phyloP scores from a whole-genome alignment of 2,797 vertebrate genomes.

The Staurois parvus region DNA sequence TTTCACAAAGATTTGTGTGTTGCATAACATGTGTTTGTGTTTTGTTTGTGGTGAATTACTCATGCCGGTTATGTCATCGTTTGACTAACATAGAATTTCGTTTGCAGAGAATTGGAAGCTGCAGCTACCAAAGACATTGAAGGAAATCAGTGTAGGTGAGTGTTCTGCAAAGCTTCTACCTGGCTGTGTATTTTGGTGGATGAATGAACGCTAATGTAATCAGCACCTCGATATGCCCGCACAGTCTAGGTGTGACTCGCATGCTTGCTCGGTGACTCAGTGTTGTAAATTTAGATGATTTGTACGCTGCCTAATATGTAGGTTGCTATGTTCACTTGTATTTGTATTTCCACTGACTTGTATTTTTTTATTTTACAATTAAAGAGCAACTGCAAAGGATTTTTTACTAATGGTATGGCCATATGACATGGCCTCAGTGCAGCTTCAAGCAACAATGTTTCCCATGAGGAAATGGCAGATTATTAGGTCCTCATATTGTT shows the following conservation, averaged over 20 bases:
- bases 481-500: too few species aligned
- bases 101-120: constrained; percentile 94
- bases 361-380: not conserved
- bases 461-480: too few species aligned
- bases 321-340: not conserved
- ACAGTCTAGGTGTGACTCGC: constrained; percentile 34
- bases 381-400: not conserved
- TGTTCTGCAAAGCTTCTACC: not conserved
- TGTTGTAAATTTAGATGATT: not conserved
- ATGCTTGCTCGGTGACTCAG: constrained; percentile 5
- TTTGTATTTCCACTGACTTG: too few species aligned
- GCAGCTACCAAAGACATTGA: constrained; percentile 98
- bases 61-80: constrained; percentile 5
- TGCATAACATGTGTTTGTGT: not conserved
- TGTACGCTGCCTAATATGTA: not conserved
- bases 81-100: constrained; percentile 49
- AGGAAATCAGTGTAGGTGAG: constrained; percentile 90
- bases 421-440: too few species aligned
- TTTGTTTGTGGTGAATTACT: constrained; percentile 13
- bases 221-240: not conserved
- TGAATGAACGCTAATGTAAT: not conserved
- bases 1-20: not conserved
- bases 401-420: not conserved
- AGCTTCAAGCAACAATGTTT: too few species aligned
- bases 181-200: not conserved